phyloP scores from a whole-genome alignment of 2,113 vertebrate species.

The Sceloporus tristichus region DNA sequence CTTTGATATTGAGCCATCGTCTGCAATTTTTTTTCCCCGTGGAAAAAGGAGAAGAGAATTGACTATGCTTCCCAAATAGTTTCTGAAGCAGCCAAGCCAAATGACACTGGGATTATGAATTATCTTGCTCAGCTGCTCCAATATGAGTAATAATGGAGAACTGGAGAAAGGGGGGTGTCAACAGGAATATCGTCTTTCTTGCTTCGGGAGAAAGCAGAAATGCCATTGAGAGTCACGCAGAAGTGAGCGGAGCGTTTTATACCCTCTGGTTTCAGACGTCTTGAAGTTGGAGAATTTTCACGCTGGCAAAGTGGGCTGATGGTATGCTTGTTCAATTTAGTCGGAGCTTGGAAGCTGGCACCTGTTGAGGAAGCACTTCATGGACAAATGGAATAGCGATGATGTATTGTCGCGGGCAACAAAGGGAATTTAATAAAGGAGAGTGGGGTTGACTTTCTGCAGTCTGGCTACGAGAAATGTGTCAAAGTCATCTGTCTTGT shows the following conservation, averaged over 20 bases:
- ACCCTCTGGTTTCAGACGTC: not conserved
- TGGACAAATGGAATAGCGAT: not conserved
- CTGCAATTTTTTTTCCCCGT: slow-evolving; percentile 49
- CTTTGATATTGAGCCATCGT: slow-evolving; percentile 58
- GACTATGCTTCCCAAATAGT: slow-evolving; percentile 44
- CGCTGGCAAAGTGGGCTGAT: not conserved
- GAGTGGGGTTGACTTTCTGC: fast-evolving
- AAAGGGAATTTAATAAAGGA: not conserved
- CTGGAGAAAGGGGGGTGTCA: not conserved
- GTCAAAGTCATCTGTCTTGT: slow-evolving; percentile 26
- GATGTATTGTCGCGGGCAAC: slow-evolving; percentile 10
- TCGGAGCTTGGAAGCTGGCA: not conserved
- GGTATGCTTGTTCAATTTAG: not conserved
- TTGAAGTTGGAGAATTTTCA: not conserved
- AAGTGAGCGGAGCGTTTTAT: not conserved
- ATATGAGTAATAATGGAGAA: slow-evolving; percentile 41
- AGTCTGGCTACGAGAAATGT: not conserved
- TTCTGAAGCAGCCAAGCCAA: slow-evolving; percentile 35
- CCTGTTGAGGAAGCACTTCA: not conserved
- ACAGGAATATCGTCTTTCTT: not conserved
- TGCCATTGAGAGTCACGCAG: not conserved
- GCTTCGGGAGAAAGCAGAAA: not conserved
- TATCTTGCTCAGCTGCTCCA: slow-evolving; percentile 50
- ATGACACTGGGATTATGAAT: slow-evolving; percentile 49
- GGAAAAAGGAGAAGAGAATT: slow-evolving; percentile 48